These are phyloP conservation scores for Polymixis lichenea DNA, from an alignment of 2,888 invertebrate species.

Conservation along the genomic window DNA sequence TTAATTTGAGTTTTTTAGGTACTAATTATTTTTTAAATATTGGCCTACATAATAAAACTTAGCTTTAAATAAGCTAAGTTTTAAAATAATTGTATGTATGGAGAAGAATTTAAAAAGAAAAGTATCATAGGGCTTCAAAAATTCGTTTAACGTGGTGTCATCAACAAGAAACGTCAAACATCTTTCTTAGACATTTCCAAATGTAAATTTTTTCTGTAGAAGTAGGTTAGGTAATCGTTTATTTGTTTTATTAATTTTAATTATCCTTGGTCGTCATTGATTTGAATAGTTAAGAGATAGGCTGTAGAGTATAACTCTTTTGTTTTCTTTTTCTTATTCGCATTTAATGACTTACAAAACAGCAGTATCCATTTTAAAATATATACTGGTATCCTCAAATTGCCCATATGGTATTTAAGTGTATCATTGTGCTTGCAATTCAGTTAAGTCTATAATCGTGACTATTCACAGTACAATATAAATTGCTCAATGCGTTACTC, in stretches of 20 bases:
- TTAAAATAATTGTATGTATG: no score
- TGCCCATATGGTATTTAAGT: background rate
- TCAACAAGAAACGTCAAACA: no score
- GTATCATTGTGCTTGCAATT: background rate
- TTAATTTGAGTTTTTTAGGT: no score
- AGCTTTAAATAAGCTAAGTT: no score
- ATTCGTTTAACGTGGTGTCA: no score
- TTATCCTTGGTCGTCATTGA: background rate
- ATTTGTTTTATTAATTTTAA: background rate
- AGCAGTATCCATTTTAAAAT: background rate
- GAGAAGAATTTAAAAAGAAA: no score
- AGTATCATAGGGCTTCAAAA: no score
- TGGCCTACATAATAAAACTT: no score
- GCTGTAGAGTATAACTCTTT: background rate
- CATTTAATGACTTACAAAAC: background rate
- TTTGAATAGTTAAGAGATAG: background rate
- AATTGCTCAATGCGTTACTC: constrained; percentile 50
- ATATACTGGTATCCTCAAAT: no score
- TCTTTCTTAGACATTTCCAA: background rate
- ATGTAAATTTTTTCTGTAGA: background rate
- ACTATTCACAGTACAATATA: constrained; percentile 9
- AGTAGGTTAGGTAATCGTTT: background rate
- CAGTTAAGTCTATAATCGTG: constrained; percentile 40
- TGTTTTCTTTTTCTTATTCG: background rate
- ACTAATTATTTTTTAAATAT: no score